Evolutionary conservation across 2,888 invertebrate genomes (phyloP), one percentile per base, ranked within the genome.

Genomic region (Criorhina ranunculi): DNA sequence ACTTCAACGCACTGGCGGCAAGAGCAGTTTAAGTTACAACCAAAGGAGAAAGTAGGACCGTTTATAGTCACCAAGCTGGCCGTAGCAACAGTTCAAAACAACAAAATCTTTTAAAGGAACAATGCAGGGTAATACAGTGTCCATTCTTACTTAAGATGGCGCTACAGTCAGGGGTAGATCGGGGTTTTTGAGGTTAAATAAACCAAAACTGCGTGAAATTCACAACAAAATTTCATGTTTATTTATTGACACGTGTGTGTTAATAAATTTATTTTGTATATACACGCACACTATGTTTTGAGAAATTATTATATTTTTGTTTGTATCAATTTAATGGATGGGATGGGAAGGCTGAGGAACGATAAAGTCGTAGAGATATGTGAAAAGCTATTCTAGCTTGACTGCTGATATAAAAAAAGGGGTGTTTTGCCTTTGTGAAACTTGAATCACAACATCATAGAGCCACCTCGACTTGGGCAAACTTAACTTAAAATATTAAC

Each of bases 171-270:
- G n/a, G n/a, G n/a, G n/a, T n/a, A n/a, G n/a, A n/a, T n/a, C n/a
- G n/a, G n/a, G n/a, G n/a, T n/a, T n/a, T n/a, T n/a, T n/a, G n/a
- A n/a, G n/a, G n/a, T n/a, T n/a, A n/a, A n/a, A n/a, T n/a, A n/a
- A n/a, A n/a, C n/a, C n/a, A 24, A 24, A 24, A 24, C 24, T n/a
- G 24, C 24, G 24, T 19, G 9, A 46, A 46, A 17, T 46, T 19
- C 19, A 19, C 17, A 46, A 19, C 17, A 19, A 11, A 17, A 46
- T 17, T 19, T 11, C 46, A 11, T 46, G 17, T 46, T 46, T n/a
- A 24, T 5, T 49, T n/a, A 24, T 49, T 29, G 49, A 6, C 49
- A 49, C 29, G 49, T 29, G 49, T 49, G 49, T n/a, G 49, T 29
- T 49, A 49, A 46, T 46, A 24, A 9, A 24, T 24, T 24, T 11